Percentiles rank a stretch among this genome's conserved stretches.
phyloP scores from a whole-genome alignment of 2,113 vertebrate species.

The Struthidea cinerea region DNA sequence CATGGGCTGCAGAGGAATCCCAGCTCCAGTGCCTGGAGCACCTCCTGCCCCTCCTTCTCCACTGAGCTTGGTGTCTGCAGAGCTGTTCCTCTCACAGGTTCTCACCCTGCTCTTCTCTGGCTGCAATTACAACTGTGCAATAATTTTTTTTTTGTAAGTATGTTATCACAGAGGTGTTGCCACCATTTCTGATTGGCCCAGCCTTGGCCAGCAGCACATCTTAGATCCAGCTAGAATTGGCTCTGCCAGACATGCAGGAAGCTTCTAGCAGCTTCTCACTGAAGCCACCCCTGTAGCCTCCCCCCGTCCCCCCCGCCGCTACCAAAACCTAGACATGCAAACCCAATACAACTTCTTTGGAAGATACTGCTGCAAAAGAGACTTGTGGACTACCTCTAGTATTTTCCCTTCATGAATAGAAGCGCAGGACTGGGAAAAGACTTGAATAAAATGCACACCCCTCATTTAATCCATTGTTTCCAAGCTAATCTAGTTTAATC shows the following conservation, averaged over 20 bases:
- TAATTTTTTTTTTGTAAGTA: neutral
- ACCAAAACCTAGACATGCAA: neutral
- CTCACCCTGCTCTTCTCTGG: rapidly evolving
- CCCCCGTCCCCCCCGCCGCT: rapidly evolving
- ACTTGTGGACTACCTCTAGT: neutral
- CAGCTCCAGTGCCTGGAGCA: neutral
- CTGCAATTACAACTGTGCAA: neutral
- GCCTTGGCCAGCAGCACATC: neutral
- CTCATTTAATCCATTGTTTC: neutral
- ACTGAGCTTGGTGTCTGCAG: neutral
- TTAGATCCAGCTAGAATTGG: neutral
- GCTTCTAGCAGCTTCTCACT: neutral
- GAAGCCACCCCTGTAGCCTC: neutral
- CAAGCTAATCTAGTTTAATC: neutral
- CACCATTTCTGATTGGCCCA: neutral
- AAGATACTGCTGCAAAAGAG: neutral
- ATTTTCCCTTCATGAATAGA: neutral
- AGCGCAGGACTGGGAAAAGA: neutral
- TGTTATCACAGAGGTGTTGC: neutral
- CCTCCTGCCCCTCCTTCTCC: neutral
- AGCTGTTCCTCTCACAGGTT: neutral
- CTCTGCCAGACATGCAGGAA: neutral
- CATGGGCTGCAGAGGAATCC: rapidly evolving
- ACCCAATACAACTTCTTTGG: neutral
- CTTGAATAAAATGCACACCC: neutral